These are phyloP conservation scores for Synergus japonicus DNA, from an alignment of 2,888 invertebrate species.

Conservation along the genomic window DNA sequence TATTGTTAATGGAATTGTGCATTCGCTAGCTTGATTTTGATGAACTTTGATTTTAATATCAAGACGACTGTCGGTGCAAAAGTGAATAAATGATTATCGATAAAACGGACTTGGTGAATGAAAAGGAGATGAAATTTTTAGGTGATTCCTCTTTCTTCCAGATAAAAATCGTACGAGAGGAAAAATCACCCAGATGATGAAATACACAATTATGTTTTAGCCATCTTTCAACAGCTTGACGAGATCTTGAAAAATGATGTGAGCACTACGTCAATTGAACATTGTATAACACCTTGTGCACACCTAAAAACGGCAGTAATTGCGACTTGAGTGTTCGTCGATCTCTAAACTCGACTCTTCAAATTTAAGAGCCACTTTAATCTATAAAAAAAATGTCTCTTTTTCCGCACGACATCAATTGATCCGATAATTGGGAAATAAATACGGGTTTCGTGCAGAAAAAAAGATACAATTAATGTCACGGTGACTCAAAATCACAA, in stretches of 20 bases:
- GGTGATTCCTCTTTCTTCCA: background rate
- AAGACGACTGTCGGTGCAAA: background rate
- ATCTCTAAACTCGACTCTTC: constrained; percentile 45
- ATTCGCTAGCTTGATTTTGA: constrained; percentile 14
- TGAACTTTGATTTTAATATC: constrained; percentile 27
- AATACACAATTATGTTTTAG: constrained; percentile 47
- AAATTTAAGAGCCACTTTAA: constrained; percentile 11
- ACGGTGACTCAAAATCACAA: constrained; percentile 41
- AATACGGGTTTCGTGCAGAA: constrained; percentile 31
- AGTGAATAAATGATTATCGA: background rate
- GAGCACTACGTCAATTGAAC: constrained; percentile 35
- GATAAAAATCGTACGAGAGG: background rate
- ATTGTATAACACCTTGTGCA: constrained; percentile 46
- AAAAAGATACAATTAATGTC: constrained; percentile 41
- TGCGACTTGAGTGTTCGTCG: constrained; percentile 59
- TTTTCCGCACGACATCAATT: background rate
- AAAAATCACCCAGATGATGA: constrained; percentile 45
- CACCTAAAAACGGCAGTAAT: constrained; percentile 68
- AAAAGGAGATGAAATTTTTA: background rate
- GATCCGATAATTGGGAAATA: background rate
- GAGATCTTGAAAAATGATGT: constrained; percentile 5
- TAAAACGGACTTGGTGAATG: background rate
- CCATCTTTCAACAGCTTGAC: constrained; percentile 8
- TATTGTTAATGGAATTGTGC: background rate
- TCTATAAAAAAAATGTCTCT: constrained; percentile 23